Conservation (phyloP, 2,888 invertebrate genomes). For the Caenorhabditis drosophilae region DNA sequence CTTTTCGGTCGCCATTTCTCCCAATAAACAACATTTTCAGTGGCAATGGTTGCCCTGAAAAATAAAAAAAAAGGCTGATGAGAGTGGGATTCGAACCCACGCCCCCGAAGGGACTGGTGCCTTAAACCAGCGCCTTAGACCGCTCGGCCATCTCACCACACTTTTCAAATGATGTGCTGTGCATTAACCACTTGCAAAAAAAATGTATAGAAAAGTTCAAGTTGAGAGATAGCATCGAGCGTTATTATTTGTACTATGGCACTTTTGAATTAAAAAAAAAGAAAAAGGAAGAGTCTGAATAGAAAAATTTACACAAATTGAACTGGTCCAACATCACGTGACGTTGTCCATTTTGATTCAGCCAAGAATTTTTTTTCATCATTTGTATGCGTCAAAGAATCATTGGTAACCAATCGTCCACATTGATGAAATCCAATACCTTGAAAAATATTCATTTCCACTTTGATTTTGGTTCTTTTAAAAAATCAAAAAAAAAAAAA, state of each 20-base stretch:
- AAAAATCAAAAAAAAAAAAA: slow-evolving; percentile 5
- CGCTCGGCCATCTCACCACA: slow-evolving; percentile 73
- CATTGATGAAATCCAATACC: slow-evolving; percentile 53
- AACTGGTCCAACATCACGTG: slow-evolving; percentile 49
- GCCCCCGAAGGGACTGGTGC: slow-evolving; percentile 82
- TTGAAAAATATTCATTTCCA: neutral
- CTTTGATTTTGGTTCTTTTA: neutral
- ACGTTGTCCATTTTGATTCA: slow-evolving; percentile 49
- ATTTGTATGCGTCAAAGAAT: slow-evolving; percentile 51
- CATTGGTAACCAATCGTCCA: slow-evolving; percentile 35
- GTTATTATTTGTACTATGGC: neutral
- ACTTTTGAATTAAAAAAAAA: slow-evolving; percentile 1
- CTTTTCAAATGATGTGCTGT: neutral
- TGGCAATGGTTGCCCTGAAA: slow-evolving; percentile 47
- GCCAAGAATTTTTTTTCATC: slow-evolving; percentile 55
- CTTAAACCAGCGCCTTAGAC: slow-evolving; percentile 89
- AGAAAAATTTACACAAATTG: slow-evolving; percentile 53
- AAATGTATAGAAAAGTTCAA: neutral
- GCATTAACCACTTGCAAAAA: neutral
- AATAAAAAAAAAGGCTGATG: slow-evolving; percentile 39
- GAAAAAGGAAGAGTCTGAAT: neutral
- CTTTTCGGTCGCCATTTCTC: slow-evolving; percentile 50
- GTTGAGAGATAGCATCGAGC: too few relatives aligned
- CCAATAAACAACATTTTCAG: slow-evolving; percentile 56
- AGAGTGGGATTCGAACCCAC: slow-evolving; percentile 85